These are phyloP conservation scores for Ispidina lecontei DNA, from an alignment of 2,797 vertebrate species.

Conservation along the genomic window DNA sequence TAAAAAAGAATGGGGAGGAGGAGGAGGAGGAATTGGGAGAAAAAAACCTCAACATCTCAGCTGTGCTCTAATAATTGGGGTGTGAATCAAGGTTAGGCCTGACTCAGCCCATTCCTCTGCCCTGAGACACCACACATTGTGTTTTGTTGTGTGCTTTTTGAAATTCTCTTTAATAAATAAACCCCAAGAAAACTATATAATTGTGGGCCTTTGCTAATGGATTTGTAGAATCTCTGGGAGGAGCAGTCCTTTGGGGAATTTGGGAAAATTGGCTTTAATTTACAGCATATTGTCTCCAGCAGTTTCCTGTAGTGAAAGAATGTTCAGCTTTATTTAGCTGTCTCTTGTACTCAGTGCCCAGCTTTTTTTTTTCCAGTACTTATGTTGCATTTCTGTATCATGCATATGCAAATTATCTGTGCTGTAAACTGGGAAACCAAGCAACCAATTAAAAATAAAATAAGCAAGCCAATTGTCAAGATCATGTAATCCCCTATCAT, in stretches of 20 bases:
- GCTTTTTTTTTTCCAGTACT: background rate
- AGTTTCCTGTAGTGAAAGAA: conserved; percentile 7
- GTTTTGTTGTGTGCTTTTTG: too few relatives aligned
- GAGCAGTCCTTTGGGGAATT: conserved; percentile 1
- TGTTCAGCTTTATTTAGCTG: background rate
- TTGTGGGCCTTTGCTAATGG: background rate
- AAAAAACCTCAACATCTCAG: too few relatives aligned
- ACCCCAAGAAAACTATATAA: background rate
- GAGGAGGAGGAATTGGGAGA: too few relatives aligned
- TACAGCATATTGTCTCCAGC: background rate
- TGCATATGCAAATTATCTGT: background rate
- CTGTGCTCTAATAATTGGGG: too few relatives aligned
- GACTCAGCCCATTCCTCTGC: too few relatives aligned
- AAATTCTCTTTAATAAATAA: background rate
- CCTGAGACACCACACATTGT: too few relatives aligned
- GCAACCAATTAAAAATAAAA: background rate
- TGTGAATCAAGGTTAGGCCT: too few relatives aligned
- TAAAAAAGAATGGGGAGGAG: too few relatives aligned
- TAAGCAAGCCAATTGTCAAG: background rate
- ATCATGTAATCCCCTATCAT: background rate
- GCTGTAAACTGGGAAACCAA: background rate
- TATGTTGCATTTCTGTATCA: background rate
- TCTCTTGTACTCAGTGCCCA: background rate
- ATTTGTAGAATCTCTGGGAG: background rate
- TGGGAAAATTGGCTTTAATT: conserved; percentile 14